Evolutionary conservation across 2,888 invertebrate species (phyloP).

Genomic region (Dorcus parallelipipedus): DNA sequence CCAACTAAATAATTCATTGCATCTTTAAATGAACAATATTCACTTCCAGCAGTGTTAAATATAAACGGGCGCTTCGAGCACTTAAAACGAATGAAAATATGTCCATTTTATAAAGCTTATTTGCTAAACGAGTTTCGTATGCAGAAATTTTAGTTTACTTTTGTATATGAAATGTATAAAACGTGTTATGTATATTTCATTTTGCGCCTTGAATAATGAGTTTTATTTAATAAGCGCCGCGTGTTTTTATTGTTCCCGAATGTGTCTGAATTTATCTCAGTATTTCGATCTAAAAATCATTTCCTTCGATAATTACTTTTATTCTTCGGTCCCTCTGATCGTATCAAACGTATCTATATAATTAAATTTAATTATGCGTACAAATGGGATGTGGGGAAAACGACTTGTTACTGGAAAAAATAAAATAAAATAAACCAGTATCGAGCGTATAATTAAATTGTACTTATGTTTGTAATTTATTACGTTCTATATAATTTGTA

Average conservation of each 20-base stretch:
- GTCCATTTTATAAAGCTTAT: slow-evolving; percentile 36
- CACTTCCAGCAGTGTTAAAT: slow-evolving; percentile 14
- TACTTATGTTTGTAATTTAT: slow-evolving; percentile 50
- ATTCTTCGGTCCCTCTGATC: slow-evolving; percentile 30
- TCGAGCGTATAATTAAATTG: slow-evolving; percentile 45
- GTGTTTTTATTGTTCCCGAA: slow-evolving; percentile 8
- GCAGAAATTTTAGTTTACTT: slow-evolving; percentile 35
- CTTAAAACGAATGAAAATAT: slow-evolving; percentile 35
- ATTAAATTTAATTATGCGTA: slow-evolving; percentile 26
- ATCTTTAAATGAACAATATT: slow-evolving; percentile 9
- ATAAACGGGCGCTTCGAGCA: slow-evolving; percentile 20
- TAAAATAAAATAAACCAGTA: slow-evolving; percentile 1
- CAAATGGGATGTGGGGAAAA: slow-evolving; percentile 23
- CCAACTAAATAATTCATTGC: slow-evolving; percentile 11
- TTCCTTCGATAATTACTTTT: slow-evolving; percentile 36
- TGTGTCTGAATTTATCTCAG: slow-evolving; percentile 13
- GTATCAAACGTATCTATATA: slow-evolving; percentile 33
- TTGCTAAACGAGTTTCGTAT: slow-evolving; percentile 35
- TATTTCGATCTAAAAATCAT: slow-evolving; percentile 27
- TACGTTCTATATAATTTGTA: slow-evolving; percentile 47
- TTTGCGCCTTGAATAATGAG: slow-evolving; percentile 26
- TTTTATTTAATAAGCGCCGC: slow-evolving; percentile 17
- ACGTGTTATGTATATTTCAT: slow-evolving; percentile 36
- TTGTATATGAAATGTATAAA: slow-evolving; percentile 34
- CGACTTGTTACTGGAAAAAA: slow-evolving; percentile 18